Conservation (phyloP, 2,888 invertebrate genomes). For the Drosophila neotestacea region DNA sequence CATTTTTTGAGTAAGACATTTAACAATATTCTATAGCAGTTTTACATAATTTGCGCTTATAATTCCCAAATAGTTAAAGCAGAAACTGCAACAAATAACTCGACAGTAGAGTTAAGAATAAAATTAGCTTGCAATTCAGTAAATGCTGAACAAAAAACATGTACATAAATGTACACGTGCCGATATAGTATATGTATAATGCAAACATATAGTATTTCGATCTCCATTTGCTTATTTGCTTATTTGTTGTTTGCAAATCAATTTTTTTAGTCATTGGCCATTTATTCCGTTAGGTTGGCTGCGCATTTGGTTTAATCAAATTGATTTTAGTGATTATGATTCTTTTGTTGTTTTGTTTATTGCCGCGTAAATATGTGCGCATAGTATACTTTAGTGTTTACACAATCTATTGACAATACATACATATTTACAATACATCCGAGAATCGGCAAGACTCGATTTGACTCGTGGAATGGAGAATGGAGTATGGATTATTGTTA, state of each 20-base stretch:
- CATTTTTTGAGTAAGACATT: too few species aligned
- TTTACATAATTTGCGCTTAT: not conserved
- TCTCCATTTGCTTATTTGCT: not conserved
- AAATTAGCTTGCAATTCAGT: not conserved
- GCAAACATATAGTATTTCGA: conserved; percentile 2
- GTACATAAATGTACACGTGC: not conserved
- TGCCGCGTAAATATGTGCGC: conserved; percentile 65
- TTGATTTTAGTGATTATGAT: conserved; percentile 68
- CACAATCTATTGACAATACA: conserved; percentile 71
- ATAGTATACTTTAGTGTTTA: conserved; percentile 59
- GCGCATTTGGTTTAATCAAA: conserved; percentile 64
- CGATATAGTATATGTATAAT: not conserved
- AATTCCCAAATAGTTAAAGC: not conserved
- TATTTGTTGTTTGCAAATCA: conserved; percentile 16
- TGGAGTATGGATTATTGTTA: conserved; percentile 1
- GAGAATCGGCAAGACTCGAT: conserved; percentile 27
- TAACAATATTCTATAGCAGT: too few species aligned
- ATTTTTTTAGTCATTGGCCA: conserved; percentile 9
- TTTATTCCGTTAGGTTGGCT: conserved; percentile 38
- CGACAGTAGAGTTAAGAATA: too few species aligned
- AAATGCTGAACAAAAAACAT: not conserved
- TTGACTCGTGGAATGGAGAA: conserved; percentile 10
- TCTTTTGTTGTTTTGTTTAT: conserved; percentile 69
- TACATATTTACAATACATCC: conserved; percentile 53
- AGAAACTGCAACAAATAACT: too few species aligned